Conservation (phyloP, 1,140 invertebrate species). For the Eurosta solidaginis region DNA sequence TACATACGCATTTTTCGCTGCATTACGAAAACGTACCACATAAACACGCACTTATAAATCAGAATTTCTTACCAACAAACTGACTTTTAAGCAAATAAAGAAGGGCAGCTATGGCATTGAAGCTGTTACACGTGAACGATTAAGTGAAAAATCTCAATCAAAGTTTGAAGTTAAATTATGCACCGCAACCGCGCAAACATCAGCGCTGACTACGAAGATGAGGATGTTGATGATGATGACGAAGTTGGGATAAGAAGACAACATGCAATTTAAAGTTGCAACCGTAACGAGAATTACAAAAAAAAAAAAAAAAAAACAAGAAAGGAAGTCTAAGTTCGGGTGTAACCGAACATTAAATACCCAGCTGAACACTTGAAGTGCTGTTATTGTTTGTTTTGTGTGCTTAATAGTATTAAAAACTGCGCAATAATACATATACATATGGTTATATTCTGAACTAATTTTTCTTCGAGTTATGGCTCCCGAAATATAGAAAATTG, state of each 20-base stretch:
- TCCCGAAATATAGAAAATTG: no score
- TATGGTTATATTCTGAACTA: no score
- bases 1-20: neutral
- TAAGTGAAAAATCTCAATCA: constrained; percentile 25
- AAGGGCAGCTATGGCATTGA: neutral
- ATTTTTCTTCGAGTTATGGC: no score
- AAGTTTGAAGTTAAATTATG: constrained; percentile 28
- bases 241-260: neutral
- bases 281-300: neutral
- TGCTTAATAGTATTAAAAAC: no score
- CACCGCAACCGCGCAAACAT: constrained; percentile 9
- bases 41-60: neutral
- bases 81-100: neutral
- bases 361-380: no score
- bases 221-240: neutral
- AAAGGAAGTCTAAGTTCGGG: neutral
- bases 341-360: no score
- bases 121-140: neutral
- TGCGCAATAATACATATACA: no score
- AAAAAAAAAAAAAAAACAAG: neutral
- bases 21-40: neutral
- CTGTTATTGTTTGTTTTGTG: no score
- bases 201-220: neutral
- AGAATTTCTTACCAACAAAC: neutral
- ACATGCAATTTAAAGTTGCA: constrained; percentile 1